Evolutionary conservation across 2,113 vertebrate species (phyloP).

Genomic region (Pollachius pollachius): DNA sequence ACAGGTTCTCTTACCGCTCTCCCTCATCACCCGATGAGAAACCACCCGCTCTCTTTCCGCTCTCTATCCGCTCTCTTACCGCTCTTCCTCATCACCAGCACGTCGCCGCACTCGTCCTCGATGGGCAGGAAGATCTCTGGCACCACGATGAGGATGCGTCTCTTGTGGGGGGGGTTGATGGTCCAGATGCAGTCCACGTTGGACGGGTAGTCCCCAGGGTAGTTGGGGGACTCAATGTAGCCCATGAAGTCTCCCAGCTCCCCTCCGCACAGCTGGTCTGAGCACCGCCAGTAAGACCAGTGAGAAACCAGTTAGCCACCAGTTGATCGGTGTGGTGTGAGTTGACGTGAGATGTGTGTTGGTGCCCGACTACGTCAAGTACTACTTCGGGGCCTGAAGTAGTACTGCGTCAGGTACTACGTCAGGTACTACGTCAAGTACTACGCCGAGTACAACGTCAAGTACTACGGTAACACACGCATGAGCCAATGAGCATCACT

Average conservation of each 20-base stretch:
- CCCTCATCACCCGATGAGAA: slow-evolving; percentile 37
- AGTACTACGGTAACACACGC: no score
- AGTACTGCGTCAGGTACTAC: no score
- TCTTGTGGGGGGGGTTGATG: slow-evolving; percentile 94
- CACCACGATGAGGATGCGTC: slow-evolving; percentile 95
- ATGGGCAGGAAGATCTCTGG: slow-evolving; percentile 97
- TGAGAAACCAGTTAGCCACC: neutral
- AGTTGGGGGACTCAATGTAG: slow-evolving; percentile 97
- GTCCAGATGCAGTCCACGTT: slow-evolving; percentile 95
- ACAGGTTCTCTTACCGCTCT: slow-evolving; percentile 78
- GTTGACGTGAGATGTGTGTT: no score
- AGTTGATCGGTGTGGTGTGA: no score
- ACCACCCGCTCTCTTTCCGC: no score
- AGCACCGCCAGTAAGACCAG: neutral
- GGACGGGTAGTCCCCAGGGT: slow-evolving; percentile 93
- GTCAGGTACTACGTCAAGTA: no score
- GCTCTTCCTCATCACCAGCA: slow-evolving; percentile 97
- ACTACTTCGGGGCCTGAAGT: no score
- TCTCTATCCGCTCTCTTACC: slow-evolving; percentile 59
- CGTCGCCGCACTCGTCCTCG: slow-evolving; percentile 94
- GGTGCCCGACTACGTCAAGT: no score
- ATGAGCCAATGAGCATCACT: no score
- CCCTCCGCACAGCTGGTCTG: slow-evolving; percentile 90
- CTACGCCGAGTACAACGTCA: no score
- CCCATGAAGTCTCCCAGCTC: slow-evolving; percentile 93